Evolutionary conservation across 2,113 vertebrate species (phyloP), one percentile per base, ranked within the genome.

Genomic region (Lagopus leucura): DNA sequence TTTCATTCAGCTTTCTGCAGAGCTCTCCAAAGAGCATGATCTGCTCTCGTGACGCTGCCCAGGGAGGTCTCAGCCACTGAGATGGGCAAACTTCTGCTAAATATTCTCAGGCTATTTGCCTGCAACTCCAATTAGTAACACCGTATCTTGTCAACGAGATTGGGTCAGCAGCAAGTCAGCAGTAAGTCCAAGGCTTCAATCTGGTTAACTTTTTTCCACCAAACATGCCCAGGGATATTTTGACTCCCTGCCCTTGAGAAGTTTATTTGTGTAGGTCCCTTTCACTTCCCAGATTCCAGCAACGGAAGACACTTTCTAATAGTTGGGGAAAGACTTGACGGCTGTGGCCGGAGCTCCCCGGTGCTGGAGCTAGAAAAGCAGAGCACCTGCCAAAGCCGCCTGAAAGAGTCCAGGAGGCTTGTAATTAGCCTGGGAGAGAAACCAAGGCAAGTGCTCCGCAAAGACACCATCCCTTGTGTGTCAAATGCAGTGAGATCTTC

Each of bases 161-260:
- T 2, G 0, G 76, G 86, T 81, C 65, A 81, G 69, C 38, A 22
- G 88, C 73, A 90, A 90, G 86, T 81, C 65, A 81, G 69, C 38
- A 22, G 88, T 69, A 90, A 90, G 88, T 78, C 82, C 71, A 7
- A 90, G 73, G 55, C 73, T 93, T 91, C 73, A 83, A 0, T 8
- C 76, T 95, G 86, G 86, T 90, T 92, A 96, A 96, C 61, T 88
- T 94, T 94, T 78, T 93, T 65, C 86, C 55, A 92, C 61, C 80
- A 75, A 86, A 93, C 47, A 88, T 81, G 80, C 83, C 82, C 38
- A 83, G 38, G 69, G 92, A 74, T 83, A 92, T 94, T 94, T 83
- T 94, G 76, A 94, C 65, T 94, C 88, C 28, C 17, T 82, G 90
- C 66, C 86, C 88, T 94, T 30, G 11, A 81, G 82, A 88, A 93